phyloP scores from a whole-genome alignment of 2,113 vertebrate species.

The Pangasianodon gigas region DNA sequence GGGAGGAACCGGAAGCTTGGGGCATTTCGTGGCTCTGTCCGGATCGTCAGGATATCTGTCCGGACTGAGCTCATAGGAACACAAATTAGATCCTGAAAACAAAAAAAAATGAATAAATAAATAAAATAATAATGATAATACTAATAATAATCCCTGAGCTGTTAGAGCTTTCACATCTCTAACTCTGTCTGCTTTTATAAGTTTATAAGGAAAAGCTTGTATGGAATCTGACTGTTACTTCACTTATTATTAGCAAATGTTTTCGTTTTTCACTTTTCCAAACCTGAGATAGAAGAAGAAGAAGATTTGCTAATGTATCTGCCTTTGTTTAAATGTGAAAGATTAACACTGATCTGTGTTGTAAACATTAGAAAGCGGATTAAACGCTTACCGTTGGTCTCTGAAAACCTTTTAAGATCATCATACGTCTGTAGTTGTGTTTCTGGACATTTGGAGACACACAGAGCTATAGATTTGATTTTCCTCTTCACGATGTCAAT shows the following conservation, averaged over 20 bases:
- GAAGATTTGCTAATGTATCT: background rate
- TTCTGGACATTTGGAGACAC: slow-evolving; percentile 86
- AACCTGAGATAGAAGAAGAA: background rate
- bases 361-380: background rate
- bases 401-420: slow-evolving; percentile 86
- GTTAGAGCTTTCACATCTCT: background rate
- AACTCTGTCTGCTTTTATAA: background rate
- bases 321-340: background rate
- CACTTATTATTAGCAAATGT: background rate
- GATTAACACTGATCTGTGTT: background rate
- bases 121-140: background rate
- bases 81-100: slow-evolving; percentile 83
- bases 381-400: slow-evolving; percentile 80
- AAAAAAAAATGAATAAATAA: background rate
- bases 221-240: background rate
- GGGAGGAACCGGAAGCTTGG: slow-evolving; percentile 87
- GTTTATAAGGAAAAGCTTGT: background rate
- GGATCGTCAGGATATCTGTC: slow-evolving; percentile 75
- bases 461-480: slow-evolving; percentile 89
- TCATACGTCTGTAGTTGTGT: slow-evolving; percentile 76
- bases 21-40: slow-evolving; percentile 78
- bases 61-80: slow-evolving; percentile 82
- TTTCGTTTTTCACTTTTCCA: too few species aligned
- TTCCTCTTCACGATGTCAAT: slow-evolving; percentile 85
- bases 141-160: background rate